Base-by-base conservation (phyloP, 2,888 invertebrate species). In the Branchipolynoe longqiensis region DNA sequence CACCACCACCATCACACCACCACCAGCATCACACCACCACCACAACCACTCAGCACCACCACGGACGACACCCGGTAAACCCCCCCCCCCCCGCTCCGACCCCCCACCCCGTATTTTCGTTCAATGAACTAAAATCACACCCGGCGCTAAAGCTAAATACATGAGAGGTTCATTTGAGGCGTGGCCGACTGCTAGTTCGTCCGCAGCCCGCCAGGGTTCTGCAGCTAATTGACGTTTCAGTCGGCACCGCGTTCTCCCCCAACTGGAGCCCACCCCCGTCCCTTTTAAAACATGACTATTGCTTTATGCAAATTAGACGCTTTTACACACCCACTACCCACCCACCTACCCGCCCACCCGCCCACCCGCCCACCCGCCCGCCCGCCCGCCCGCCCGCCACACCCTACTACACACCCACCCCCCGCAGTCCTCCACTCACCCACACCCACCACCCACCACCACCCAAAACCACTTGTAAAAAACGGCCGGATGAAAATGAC, bases 261-360 rank as follows among this genome's bases (percentile, higher is more conserved):
- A 41, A 48, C 41, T 25, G 78, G 33, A 18, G 48, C 69, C 69
- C 41, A n/a, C n/a, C n/a, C n/a, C n/a, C n/a, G n/a, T n/a, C n/a
- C 78, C 78, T 78, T 54, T 78, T 48, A 48, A 48, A 78, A 78
- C 78, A 78, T 78, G 78, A 78, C 78, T 78, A 78, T 78, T 78
- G 78, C 78, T 78, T 78, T 78, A 78, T 78, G 78, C 78, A 78
- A 78, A 78, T 78, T 78, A 78, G 78, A 78, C 54, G 78, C 78
- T 25, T 25, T 18, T 48, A 22, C 28, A 48, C 41, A 40, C 25
- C 48, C 48, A 14, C 48, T 41, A 14, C 78, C n/a, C n/a, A 6
- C 8, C 33, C 3, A n/a, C 36, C 6, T 31, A 25, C 62, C 62
- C 25, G 62, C 25, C 25, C 62, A 31, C 25, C 14, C 22, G 12